A percentile compares a stretch with the other conserved stretches of the same genome.
These are phyloP conservation scores for Melanotaenia parkinsoni DNA, from an alignment of 2,797 vertebrate genomes.

Conservation along the genomic window DNA sequence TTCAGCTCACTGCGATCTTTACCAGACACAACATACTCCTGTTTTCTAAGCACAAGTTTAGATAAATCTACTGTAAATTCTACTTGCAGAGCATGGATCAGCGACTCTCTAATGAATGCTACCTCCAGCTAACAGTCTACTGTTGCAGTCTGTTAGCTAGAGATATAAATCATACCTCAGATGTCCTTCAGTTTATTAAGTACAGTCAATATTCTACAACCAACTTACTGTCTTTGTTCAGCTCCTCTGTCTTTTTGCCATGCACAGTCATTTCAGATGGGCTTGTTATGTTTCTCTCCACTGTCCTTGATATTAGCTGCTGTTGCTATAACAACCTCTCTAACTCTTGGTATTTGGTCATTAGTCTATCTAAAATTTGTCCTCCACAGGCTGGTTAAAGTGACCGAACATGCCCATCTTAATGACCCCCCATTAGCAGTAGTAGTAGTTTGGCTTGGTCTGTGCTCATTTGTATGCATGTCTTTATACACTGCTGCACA, in stretches of 20 bases:
- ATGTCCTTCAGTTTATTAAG: background rate
- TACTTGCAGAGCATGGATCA: background rate
- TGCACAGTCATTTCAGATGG: constrained; percentile 13
- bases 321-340: constrained; percentile 40
- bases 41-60: background rate
- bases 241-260: background rate
- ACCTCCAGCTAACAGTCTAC: background rate
- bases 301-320: constrained; percentile 29
- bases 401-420: constrained; percentile 45
- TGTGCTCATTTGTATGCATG: constrained; percentile 18
- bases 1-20: background rate
- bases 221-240: background rate
- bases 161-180: background rate
- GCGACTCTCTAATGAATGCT: background rate
- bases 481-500: background rate
- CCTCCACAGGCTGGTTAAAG: constrained; percentile 53
- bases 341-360: constrained; percentile 18
- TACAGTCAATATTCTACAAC: background rate
- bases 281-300: constrained; percentile 14
- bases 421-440: constrained; percentile 25
- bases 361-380: constrained; percentile 38
- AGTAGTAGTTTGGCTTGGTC: constrained; percentile 17
- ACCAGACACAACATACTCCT: background rate
- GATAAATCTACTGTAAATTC: background rate
- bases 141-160: background rate